Conservation (phyloP, 2,797 vertebrate genomes). For the Florisuga fusca region DNA sequence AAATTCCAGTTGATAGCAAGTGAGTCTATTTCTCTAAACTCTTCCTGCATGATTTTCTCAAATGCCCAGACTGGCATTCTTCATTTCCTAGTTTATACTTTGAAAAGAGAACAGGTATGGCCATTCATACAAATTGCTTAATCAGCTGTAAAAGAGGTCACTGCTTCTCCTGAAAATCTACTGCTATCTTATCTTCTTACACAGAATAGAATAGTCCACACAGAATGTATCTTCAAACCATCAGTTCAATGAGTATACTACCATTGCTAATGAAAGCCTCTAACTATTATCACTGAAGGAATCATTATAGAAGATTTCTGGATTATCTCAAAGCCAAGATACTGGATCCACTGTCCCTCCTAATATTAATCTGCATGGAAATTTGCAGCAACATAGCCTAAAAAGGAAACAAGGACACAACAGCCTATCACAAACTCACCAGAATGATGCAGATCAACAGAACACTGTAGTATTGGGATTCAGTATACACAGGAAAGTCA, state of each 20-base stretch:
- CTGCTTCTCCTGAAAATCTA: not conserved
- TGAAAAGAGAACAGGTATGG: not conserved
- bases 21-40: not conserved
- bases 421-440: not conserved
- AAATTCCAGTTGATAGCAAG: not conserved
- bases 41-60: not conserved
- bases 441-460: not conserved
- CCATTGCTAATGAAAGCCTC: not conserved
- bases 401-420: not conserved
- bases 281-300: not conserved
- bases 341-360: not conserved
- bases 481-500: not conserved
- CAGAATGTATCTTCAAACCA: not conserved
- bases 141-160: not conserved
- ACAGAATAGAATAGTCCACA: no score
- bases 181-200: not conserved
- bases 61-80: not conserved
- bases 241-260: not conserved
- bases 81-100: not conserved
- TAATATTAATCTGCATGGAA: not conserved
- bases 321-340: not conserved
- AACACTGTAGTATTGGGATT: not conserved
- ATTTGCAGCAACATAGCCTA: not conserved
- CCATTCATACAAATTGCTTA: accelerated
- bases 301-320: not conserved